Conservation (phyloP, 2,113 vertebrate genomes). For the Athene cunicularia region DNA sequence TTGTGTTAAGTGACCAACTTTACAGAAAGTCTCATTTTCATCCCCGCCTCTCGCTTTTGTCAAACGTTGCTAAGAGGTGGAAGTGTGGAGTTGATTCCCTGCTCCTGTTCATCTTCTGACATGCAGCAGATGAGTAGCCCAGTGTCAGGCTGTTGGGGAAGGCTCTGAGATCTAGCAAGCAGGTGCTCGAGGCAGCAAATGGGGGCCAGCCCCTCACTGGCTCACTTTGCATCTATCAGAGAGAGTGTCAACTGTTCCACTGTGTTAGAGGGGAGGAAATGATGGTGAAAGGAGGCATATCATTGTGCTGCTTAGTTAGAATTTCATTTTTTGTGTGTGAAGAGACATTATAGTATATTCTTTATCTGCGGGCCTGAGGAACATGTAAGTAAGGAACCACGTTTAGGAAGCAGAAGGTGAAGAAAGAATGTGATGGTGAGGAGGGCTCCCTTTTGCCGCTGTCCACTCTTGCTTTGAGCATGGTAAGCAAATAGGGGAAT, state of each 20-base stretch:
- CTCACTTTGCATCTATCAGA: neutral
- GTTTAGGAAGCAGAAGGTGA: neutral
- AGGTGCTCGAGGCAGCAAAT: neutral
- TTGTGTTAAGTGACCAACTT: neutral
- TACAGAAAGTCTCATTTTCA: neutral
- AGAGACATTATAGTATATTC: neutral
- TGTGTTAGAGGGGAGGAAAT: neutral
- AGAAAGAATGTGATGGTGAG: rapidly evolving
- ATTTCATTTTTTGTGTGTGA: neutral
- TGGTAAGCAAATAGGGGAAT: neutral
- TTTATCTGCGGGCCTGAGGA: neutral
- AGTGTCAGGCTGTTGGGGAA: neutral
- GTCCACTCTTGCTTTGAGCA: neutral
- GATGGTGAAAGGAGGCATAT: neutral
- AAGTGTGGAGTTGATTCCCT: neutral
- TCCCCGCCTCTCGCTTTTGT: neutral
- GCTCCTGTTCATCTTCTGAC: neutral
- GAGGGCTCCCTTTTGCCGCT: neutral
- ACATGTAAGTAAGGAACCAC: neutral
- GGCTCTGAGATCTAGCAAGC: neutral
- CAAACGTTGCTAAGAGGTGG: neutral
- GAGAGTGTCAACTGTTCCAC: neutral
- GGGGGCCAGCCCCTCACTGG: neutral
- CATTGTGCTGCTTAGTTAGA: neutral
- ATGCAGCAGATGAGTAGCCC: neutral